phyloP scores from a whole-genome alignment of 1,140 invertebrate species.

The Bombus picipes region DNA sequence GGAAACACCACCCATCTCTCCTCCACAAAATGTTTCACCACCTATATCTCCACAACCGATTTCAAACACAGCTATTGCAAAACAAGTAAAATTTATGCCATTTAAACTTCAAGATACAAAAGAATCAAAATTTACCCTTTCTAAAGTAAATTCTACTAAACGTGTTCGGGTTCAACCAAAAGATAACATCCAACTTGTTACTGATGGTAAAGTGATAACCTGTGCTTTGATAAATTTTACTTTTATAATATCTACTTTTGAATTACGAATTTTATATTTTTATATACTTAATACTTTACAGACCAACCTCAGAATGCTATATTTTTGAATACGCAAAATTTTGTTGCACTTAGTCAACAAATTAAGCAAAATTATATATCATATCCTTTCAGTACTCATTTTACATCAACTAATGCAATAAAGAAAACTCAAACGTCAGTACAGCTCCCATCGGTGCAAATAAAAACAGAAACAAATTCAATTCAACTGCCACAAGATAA shows the following conservation, averaged over 20 bases:
- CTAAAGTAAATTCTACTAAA: constrained; percentile 68
- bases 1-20: constrained; percentile 78
- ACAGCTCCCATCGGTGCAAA: constrained; percentile 52
- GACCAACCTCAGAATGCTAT: constrained; percentile 80
- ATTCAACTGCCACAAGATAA: constrained; percentile 58
- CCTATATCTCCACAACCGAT: constrained; percentile 68
- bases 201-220: constrained; percentile 45
- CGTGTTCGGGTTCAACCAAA: constrained; percentile 68
- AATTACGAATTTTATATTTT: neutral
- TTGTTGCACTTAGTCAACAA: constrained; percentile 81
- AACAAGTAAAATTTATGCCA: constrained; percentile 66
- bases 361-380: constrained; percentile 69
- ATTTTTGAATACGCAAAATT: constrained; percentile 81
- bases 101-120: constrained; percentile 57
- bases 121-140: constrained; percentile 56
- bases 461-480: constrained; percentile 44
- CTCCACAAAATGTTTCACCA: constrained; percentile 70
- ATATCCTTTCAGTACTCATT: constrained; percentile 71
- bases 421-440: constrained; percentile 62
- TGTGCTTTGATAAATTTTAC: constrained; percentile 7
- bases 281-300: constrained; percentile 60
- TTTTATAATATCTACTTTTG: neutral
- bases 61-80: constrained; percentile 38
- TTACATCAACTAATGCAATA: constrained; percentile 55
- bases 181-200: constrained; percentile 27